A percentile compares a stretch with the other conserved stretches of the same genome.
Evolutionary conservation across 2,888 invertebrate genomes (phyloP).

Genomic region (Tipula lateralis): DNA sequence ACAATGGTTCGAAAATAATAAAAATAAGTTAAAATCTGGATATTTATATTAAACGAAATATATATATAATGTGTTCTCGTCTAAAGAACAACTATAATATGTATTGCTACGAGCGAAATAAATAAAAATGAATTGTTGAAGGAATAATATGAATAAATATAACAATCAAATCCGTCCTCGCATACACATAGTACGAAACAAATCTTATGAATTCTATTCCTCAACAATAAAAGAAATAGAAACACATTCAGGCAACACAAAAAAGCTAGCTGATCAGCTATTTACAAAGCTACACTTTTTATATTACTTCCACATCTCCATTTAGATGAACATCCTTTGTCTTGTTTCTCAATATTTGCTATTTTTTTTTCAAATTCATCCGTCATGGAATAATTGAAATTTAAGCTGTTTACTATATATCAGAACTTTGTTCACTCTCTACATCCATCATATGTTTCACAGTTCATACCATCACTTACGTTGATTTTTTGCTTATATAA

Average conservation of each 20-base stretch:
- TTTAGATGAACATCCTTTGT: not conserved
- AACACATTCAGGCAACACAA: not conserved
- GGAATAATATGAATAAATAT: not conserved
- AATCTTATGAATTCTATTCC: not conserved
- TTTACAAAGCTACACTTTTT: not conserved
- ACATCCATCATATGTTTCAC: too few species aligned
- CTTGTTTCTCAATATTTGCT: not conserved
- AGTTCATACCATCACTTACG: too few species aligned
- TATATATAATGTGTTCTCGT: too few species aligned
- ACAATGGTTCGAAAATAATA: not conserved
- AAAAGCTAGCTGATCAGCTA: not conserved
- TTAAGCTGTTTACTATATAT: not conserved
- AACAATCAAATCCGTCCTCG: not conserved
- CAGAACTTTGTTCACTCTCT: too few species aligned
- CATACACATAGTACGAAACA: not conserved
- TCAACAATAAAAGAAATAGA: not conserved
- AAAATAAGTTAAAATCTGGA: not conserved
- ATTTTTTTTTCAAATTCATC: not conserved
- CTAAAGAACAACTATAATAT: not conserved
- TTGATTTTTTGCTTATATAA: too few species aligned
- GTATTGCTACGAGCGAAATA: not conserved
- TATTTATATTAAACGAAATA: not conserved
- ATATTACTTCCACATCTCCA: not conserved
- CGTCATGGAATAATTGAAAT: not conserved
- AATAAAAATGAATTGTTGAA: not conserved